Evolutionary conservation across 2,888 invertebrate species (phyloP), one percentile per base, ranked within the genome.

Genomic region (Drosophila birchii): DNA sequence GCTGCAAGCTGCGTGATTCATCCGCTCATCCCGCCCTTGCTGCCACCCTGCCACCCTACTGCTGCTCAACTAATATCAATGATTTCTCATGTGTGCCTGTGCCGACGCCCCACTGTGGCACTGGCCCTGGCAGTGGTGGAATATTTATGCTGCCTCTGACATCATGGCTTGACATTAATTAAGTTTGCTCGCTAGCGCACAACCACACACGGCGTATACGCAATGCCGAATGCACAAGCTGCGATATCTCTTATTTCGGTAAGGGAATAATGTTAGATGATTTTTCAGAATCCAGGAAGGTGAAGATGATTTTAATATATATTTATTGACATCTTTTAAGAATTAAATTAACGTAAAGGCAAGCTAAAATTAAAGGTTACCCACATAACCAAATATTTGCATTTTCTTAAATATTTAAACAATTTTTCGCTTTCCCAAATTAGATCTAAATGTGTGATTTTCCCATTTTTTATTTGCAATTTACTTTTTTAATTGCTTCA

Each of bases 111-210:
- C 74, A 47, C 49, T 56, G 75, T 26, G 63, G 20, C 36, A 41
- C 41, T 41, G 38, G 38, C 29, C n/a, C 23, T 44, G 23, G 29
- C 49, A 32, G 36, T 36, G 23, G 16, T 23, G 74, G 75, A 74
- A 63, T 74, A 72, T 72, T 74, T 72, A 72, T 67, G 76, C 57
- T 69, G 61, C 76, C 45, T 58, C 53, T 76, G 70, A 75, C 76
- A 69, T 60, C 70, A 38, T 61, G 57, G 70, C 53, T 49, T 57
- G 69, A 68, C 66, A 49, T 74, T 71, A 71, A 71, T 71, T 75
- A 74, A 67, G 68, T 66, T 75, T 68, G 55, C 67, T 58, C n/a
- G 43, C 61, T 9, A 20, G 1, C 51, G 1, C 51, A 51, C 16
- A 16, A 9, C 20, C 51, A 36, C 38, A 67, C 68, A 56, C 43